phyloP scores from a whole-genome alignment of 2,113 vertebrate species.

The Nicator chloris region DNA sequence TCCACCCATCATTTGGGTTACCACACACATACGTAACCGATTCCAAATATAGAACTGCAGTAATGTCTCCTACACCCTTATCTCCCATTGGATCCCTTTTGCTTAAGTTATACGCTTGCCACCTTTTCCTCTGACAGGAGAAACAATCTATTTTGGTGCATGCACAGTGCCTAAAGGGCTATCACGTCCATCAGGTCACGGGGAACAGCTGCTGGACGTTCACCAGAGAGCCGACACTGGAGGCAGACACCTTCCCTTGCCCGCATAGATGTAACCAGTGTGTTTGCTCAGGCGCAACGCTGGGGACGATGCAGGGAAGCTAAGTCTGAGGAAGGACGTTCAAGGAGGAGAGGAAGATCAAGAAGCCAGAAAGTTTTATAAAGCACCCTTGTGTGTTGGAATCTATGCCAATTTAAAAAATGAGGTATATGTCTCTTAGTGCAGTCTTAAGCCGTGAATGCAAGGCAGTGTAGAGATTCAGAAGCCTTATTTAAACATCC shows the following conservation, averaged over 20 bases:
- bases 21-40: constrained; percentile 30
- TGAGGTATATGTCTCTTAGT: background rate
- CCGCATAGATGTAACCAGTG: background rate
- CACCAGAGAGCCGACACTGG: background rate
- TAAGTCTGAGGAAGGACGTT: background rate
- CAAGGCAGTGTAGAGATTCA: constrained; percentile 33
- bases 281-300: background rate
- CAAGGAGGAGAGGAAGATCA: constrained; percentile 19
- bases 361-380: constrained; percentile 20
- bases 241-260: background rate
- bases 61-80: constrained; percentile 15
- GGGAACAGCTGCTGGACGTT: background rate
- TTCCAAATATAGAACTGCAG: constrained; percentile 47
- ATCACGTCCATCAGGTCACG: fast-evolving
- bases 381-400: constrained; percentile 26
- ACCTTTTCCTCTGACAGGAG: background rate
- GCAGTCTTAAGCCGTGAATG: constrained; percentile 39
- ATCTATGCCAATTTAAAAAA: constrained; percentile 13
- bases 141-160: background rate
- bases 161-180: background rate
- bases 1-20: constrained; percentile 62
- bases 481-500: constrained; percentile 26
- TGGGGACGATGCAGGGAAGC: background rate
- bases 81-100: background rate
- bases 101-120: background rate